Evolutionary conservation across 2,113 vertebrate species (phyloP), one percentile per base, ranked within the genome.

Genomic region (Nestor notabilis): DNA sequence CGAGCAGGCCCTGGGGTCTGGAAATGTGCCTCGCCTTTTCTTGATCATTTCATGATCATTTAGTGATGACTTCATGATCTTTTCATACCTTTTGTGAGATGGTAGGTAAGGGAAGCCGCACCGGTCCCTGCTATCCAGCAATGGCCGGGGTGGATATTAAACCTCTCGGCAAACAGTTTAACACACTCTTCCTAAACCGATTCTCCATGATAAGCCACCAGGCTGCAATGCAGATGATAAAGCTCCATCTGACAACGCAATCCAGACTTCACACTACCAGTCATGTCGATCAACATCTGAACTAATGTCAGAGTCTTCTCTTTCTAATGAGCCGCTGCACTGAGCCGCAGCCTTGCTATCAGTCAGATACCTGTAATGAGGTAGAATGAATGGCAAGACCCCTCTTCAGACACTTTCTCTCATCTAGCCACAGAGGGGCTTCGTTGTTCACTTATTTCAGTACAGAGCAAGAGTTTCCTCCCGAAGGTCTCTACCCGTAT

Each of bases 281-380:
- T 95, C 97, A 97, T 18, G 69, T 97, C 96, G 90, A 97, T 97
- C 98, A 98, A 96, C 97, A 97, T 98, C 96, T 97, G 97, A 97
- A 96, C 97, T 98, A 97, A 98, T 96, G 97, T 98, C 98, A 98
- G 93, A 98, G 93, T 93, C 96, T 97, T 96, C 96, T 97, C 97
- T 95, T 96, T 92, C 97, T 98, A 98, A 98, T 97, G 98, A 98
- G 98, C 96, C 94, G 95, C 94, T 91, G 77, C 87, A 75, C 93
- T 70, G 95, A 95, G 95, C 81, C 61, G 35, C 87, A 87, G 94
- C 93, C 92, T 97, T 96, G 93, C 90, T 97, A 97, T 93, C 96
- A 94, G 92, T 96, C 97, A 83, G 44, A 79, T 91, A 97, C 93
- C 94, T 91, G 52, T 96, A 97, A 98, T 93, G 97, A 98, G 96